Base-by-base conservation (phyloP, 2,797 vertebrate species). In the Poeciliopsis presidionis region DNA sequence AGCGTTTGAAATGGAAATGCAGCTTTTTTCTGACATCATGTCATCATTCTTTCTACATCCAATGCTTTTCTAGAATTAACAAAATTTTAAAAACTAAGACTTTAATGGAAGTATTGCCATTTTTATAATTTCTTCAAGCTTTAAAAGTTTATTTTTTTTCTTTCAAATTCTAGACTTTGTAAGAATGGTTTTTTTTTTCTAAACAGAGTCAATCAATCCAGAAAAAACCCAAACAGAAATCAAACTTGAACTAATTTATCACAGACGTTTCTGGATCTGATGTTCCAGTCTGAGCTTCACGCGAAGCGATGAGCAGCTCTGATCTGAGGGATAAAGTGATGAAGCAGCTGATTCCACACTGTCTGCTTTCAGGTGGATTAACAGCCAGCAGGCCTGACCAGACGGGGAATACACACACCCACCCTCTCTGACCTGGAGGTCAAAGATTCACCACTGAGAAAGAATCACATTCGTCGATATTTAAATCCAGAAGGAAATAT, bases 291-390 rank as follows among this genome's bases (percentile, higher is more conserved):
- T 53, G 55, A 63, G 72, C 65, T 61, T 16, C 36, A 25, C 33
- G 41, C 4, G 70, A 33, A 46, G 67, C 36, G 36, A 47, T 0
- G 65, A 39, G 82, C 80, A 57, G 81, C 76, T 67, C 77, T 86
- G 73, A 86, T 81, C 77, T 77, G 67, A 9, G 39, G 74, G 80
- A 80, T 82, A 75, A 84, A 75, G n/a, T 0, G 74, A 22, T 76
- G 81, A 77, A 80, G 28, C 82, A 46, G 80, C 80, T 72, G 82
- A 82, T 71, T 80, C 77, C 79, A 81, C 71, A 20, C 25, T 7
- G 70, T 67, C 75, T 8, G 72, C 39, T 74, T 41, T 28, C 55
- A 71, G 49, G 30, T 47, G 82, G 85, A 84, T 84, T 81, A 84
- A 61, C 51, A 53, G 46, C 25, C 13, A 41, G 43, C 5, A 14